Conservation (phyloP, 2,888 invertebrate genomes). For the Orthosia incerta region DNA sequence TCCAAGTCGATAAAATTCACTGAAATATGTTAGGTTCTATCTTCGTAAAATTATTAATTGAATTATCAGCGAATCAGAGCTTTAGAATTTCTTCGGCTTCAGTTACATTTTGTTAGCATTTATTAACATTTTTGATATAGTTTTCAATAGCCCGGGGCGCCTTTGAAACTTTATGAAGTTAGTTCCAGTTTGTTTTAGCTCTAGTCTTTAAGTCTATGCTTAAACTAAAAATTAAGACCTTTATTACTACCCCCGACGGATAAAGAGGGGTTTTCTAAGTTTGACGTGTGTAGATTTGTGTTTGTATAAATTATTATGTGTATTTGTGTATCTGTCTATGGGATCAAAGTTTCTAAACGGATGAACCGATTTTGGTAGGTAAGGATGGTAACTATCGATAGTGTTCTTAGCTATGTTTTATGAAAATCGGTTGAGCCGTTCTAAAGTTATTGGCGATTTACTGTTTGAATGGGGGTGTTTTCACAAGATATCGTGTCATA, state of each 20-base stretch:
- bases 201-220: background rate
- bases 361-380: too few relatives aligned
- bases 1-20: conserved; percentile 56
- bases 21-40: conserved; percentile 32
- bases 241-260: background rate
- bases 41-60: conserved; percentile 64
- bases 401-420: too few relatives aligned
- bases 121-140: conserved; percentile 54
- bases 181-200: conserved; percentile 18
- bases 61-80: conserved; percentile 69
- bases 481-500: too few relatives aligned
- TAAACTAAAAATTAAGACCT: background rate
- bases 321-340: too few relatives aligned
- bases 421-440: too few relatives aligned
- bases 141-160: conserved; percentile 7
- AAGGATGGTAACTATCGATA: too few relatives aligned
- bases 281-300: too few relatives aligned
- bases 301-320: too few relatives aligned
- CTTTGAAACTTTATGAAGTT: conserved; percentile 18
- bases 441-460: too few relatives aligned
- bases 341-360: too few relatives aligned
- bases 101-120: conserved; percentile 59
- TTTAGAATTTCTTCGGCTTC: conserved; percentile 60
- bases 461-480: too few relatives aligned
- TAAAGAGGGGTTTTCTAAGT: too few relatives aligned